Conservation (phyloP, 2,888 invertebrate genomes). For the Margaritifera margaritifera region DNA sequence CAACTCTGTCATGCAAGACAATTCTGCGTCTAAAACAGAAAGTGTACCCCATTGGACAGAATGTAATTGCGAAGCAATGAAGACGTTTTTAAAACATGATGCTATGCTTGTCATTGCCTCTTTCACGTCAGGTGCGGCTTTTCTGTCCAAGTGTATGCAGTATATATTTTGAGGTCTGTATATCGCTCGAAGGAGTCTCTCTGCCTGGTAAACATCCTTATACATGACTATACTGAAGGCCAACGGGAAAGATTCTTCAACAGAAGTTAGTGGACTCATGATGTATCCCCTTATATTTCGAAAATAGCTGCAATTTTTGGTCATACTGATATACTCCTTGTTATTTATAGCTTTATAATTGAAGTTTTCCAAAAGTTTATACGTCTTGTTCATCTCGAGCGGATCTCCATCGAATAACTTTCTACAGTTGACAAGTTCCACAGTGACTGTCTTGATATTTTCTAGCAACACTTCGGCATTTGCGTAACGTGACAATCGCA, state of each 20-base stretch:
- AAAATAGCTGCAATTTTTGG: no score
- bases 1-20: slow-evolving; percentile 57
- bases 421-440: no score
- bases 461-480: no score
- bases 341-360: no score
- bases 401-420: no score
- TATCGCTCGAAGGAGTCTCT: slow-evolving; percentile 52
- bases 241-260: slow-evolving; percentile 48
- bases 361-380: no score
- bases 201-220: slow-evolving; percentile 47
- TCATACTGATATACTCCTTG: no score
- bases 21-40: slow-evolving; percentile 59
- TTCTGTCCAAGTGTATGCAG: slow-evolving; percentile 62
- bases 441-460: no score
- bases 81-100: slow-evolving; percentile 56
- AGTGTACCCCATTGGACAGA: slow-evolving; percentile 60
- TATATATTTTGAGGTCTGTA: slow-evolving; percentile 63
- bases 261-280: slow-evolving; percentile 22
- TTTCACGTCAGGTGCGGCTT: slow-evolving; percentile 25
- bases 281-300: slow-evolving; percentile 30
- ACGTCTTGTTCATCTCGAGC: no score
- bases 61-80: slow-evolving; percentile 40
- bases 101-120: slow-evolving; percentile 32
- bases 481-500: no score
- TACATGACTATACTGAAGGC: slow-evolving; percentile 57